Percentiles rank a stretch among this genome's conserved stretches.
Conservation (phyloP, 2,797 vertebrate genomes). For the Squalus acanthias region DNA sequence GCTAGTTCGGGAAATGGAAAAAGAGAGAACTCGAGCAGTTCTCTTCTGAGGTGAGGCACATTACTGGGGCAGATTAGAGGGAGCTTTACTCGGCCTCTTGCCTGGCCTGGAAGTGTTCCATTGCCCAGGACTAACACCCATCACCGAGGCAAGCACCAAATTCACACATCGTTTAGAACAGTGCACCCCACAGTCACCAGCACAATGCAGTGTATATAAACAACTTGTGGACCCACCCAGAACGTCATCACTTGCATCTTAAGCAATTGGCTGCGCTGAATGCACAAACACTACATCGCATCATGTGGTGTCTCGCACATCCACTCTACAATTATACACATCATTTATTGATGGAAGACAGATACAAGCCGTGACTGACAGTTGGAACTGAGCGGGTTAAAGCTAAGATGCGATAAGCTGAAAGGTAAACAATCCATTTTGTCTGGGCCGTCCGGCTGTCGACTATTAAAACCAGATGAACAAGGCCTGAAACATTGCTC, state of each 20-base stretch:
- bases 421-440: constrained; percentile 24
- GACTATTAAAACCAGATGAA: constrained; percentile 36
- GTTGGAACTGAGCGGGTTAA: constrained; percentile 28
- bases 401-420: not conserved
- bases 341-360: not conserved
- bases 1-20: not conserved
- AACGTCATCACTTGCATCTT: not conserved
- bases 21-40: not conserved
- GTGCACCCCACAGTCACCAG: not conserved
- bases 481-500: not conserved
- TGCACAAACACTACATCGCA: no score
- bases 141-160: not conserved
- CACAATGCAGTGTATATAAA: not conserved
- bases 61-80: not conserved
- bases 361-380: not conserved
- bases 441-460: constrained; percentile 23
- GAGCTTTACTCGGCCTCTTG: not conserved
- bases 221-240: not conserved
- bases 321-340: not conserved
- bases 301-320: not conserved
- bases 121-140: not conserved
- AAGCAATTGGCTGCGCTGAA: not conserved
- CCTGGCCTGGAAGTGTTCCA: not conserved
- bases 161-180: not conserved
- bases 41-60: not conserved